Base-by-base conservation (phyloP, 2,797 vertebrate species). In the Hapalemur alaotrensis region DNA sequence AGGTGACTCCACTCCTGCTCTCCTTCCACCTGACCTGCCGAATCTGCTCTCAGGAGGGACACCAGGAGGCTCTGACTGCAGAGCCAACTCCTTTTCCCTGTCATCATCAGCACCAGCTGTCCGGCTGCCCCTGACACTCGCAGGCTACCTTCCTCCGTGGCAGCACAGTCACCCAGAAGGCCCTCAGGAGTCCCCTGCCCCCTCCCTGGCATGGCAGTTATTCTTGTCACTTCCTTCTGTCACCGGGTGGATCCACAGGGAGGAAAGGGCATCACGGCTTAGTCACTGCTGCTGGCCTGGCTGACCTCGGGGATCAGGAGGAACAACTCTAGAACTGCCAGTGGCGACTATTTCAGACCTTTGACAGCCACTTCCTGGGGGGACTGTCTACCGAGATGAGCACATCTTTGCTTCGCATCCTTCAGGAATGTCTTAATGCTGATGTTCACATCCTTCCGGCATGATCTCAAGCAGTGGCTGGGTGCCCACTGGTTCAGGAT, bases 21-120 rank as follows among this genome's bases (percentile, higher is more conserved):
- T 54, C 54, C 22, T 54, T 54, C 54, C 54, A 3, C 28, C 35
- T 18, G 41, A 9, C 35, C 50, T 25, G 17, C 5, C 9, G 41
- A 38, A 38, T 28, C 4, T 14, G 1, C 17, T 30, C 46, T 75
- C 13, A 25, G 3, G 35, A n/a, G 54, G 17, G 78, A 69, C n/a
- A 9, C 0, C 0, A 7, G 41, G 20, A 52, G 54, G 32, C 14
- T 8, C 1, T 3, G 3, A 4, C 0, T 17, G 38, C 32, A 15
- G 41, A 75, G 72, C 41, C 46, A 0, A 22, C 4, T 23, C n/a
- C 35, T 43, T n/a, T 5, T 57, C 9, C 82, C 43, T 43, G 14
- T 25, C 32, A 8, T 18, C 7, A 14, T 7, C 0, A 1, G 4
- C 43, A 38, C 8, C 1, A 4, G 2, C 23, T 3, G 41, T 15